phyloP scores from a whole-genome alignment of 2,113 vertebrate species.

The Rhombomys opimus region DNA sequence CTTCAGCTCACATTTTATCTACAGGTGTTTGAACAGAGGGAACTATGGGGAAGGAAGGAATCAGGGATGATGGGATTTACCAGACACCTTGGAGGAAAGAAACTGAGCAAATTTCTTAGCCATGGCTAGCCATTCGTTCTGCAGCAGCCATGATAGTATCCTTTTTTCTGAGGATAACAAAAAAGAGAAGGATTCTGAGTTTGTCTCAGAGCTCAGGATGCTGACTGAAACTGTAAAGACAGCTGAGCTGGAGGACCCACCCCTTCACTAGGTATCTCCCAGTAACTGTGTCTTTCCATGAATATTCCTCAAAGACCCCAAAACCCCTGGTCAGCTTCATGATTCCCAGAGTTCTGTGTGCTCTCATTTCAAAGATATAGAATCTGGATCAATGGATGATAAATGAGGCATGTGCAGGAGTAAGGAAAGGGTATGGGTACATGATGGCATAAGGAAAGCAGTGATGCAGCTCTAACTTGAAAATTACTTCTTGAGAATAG shows the following conservation, averaged over 20 bases:
- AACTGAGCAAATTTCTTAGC: background rate
- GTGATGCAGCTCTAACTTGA: constrained; percentile 62
- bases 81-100: background rate
- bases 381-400: background rate
- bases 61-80: background rate
- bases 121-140: background rate
- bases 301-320: background rate
- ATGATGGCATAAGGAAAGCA: constrained; percentile 4
- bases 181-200: background rate
- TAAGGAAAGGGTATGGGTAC: background rate
- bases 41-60: background rate
- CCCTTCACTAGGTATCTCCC: background rate
- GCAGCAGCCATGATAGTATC: background rate
- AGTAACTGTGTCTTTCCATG: background rate
- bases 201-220: background rate
- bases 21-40: background rate
- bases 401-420: background rate
- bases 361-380: background rate
- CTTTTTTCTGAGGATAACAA: background rate
- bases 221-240: background rate
- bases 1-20: background rate
- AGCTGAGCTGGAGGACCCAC: background rate
- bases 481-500: constrained; percentile 58
- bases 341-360: background rate
- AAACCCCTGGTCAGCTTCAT: background rate